These are phyloP conservation scores for Anguilla anguilla DNA, from an alignment of 2,797 vertebrate species.

Conservation along the genomic window DNA sequence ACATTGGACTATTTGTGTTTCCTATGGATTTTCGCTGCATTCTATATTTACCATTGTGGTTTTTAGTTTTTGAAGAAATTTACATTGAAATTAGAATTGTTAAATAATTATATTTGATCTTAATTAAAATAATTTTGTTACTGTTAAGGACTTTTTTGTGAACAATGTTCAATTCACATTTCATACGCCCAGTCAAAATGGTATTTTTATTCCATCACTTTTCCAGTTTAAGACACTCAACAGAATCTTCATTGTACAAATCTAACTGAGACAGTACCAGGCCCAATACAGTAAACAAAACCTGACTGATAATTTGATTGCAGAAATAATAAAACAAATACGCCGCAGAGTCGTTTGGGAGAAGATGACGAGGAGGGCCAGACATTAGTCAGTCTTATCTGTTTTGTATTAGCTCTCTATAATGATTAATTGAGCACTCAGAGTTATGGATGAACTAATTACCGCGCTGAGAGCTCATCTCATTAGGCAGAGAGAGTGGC, in stretches of 20 bases:
- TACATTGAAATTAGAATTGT: neutral
- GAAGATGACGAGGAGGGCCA: neutral
- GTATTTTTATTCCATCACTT: neutral
- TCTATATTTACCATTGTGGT: neutral
- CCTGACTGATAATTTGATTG: neutral
- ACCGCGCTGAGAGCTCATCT: constrained; percentile 69
- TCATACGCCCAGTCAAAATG: neutral
- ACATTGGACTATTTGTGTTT: too few relatives aligned
- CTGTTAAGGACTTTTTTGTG: too few relatives aligned
- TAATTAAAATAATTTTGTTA: neutral
- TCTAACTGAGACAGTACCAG: neutral
- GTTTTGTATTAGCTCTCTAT: constrained; percentile 60
- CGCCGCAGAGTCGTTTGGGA: neutral
- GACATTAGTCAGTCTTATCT: constrained; percentile 72
- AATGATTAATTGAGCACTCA: constrained; percentile 74
- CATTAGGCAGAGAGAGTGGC: constrained; percentile 63
- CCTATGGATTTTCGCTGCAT: neutral
- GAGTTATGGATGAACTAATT: constrained; percentile 78
- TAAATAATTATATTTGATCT: neutral
- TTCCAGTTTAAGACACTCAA: neutral
- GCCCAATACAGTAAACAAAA: neutral
- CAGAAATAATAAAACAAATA: neutral
- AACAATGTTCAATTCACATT: neutral
- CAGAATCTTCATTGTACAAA: neutral
- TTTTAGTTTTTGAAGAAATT: neutral